Percentiles rank a stretch among this genome's conserved stretches.
Conservation (phyloP, 2,888 invertebrate genomes). For the Epsilonema sp. region DNA sequence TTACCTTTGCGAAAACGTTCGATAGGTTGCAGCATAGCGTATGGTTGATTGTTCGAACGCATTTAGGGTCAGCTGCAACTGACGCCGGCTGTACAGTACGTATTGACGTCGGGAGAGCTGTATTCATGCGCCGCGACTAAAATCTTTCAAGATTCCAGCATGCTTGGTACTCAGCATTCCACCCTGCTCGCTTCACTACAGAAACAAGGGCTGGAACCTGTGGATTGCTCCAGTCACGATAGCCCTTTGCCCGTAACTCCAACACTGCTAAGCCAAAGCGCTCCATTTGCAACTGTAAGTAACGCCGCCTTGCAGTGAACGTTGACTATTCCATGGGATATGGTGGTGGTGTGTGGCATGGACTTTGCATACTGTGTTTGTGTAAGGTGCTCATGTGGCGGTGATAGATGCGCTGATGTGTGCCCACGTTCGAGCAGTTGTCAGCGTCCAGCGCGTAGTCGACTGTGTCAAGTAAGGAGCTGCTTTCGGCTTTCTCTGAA, state of each 20-base stretch:
- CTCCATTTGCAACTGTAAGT: no score
- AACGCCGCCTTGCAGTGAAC: no score
- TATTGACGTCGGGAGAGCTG: slow-evolving; percentile 27
- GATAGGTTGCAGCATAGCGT: not conserved
- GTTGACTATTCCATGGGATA: no score
- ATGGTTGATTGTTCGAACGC: not conserved
- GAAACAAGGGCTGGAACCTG: no score
- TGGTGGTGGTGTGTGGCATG: no score
- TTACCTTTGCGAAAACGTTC: not conserved
- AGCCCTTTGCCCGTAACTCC: no score
- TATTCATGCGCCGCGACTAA: slow-evolving; percentile 33
- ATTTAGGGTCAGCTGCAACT: slow-evolving; percentile 13
- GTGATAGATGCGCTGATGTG: slow-evolving; percentile 34
- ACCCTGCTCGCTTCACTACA: no score
- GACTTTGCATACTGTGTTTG: not conserved
- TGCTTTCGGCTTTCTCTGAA: not conserved
- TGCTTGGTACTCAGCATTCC: slow-evolving; percentile 10
- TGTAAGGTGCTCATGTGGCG: slow-evolving; percentile 33
- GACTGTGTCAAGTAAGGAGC: slow-evolving; percentile 29
- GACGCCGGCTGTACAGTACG: slow-evolving; percentile 15
- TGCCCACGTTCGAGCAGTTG: slow-evolving; percentile 28
- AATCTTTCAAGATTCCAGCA: slow-evolving; percentile 25
- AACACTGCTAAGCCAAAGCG: no score
- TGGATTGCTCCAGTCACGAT: no score
- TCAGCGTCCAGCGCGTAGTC: slow-evolving; percentile 31